Evolutionary conservation across 2,113 vertebrate species (phyloP), one percentile per base, ranked within the genome.

Genomic region (Mugil cephalus): DNA sequence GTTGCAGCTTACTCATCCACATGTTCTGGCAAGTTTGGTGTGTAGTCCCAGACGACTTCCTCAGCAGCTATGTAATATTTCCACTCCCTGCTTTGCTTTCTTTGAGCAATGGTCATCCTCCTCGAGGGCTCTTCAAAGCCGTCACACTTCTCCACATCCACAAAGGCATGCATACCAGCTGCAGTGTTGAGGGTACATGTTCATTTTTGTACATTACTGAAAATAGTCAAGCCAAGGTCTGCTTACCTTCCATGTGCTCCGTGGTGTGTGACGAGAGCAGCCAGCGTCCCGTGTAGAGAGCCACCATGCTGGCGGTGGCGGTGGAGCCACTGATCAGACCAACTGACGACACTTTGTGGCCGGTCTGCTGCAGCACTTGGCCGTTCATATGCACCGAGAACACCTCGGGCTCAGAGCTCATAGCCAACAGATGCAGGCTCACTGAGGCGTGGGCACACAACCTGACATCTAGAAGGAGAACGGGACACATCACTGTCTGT

Each of bases 351-450:
- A 97, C 82, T 79, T 94, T 95, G 12, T 65, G 96, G 0, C 74
- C 93, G 2, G 69, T 85, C 30, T 98, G 94, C 72, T 95, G 92
- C 81, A 98, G 85, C 75, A 96, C 95, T 54, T 99, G 97, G 1
- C 96, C 97, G 3, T 95, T 97, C 86, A 99, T 91, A 50, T 99
- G 98, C 62, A 99, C 88, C 0, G 98, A 97, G 89, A 98, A 99
- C 15, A 97, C 77, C 89, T 99, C 98, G 0, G 96, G 93, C 40
- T 94, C 88, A 1, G 96, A 97, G 85, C 96, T 98, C 96, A 99
- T 98, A 11, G 93, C 96, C 78, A 97, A 72, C 77, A 99, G 92
- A 77, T 99, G 96, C 92, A 96, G 96, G 70, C 94, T 96, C 51
- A 98, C 82, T 4, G 91, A 85, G 56, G 95, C 92, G 21, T 95